Percentiles rank a stretch among this genome's conserved stretches.
phyloP scores from a whole-genome alignment of 2,888 invertebrate genomes.

The Agrochola macilenta region DNA sequence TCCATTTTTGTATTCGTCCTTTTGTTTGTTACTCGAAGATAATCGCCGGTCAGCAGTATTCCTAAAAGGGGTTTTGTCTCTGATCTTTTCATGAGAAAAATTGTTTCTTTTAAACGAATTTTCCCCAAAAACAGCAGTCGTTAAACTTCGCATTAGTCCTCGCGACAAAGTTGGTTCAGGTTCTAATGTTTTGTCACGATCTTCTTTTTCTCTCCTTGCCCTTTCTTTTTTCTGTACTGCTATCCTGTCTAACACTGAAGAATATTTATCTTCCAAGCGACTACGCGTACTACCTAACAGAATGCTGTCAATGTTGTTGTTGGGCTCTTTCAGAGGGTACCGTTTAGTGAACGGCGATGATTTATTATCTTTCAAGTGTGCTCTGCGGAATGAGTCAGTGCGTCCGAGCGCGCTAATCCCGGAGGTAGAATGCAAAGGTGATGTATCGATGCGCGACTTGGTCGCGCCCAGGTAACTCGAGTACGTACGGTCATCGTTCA shows the following conservation, averaged over 20 bases:
- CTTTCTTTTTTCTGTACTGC: constrained; percentile 91
- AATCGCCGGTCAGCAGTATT: constrained; percentile 86
- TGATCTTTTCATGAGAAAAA: constrained; percentile 91
- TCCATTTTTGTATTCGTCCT: constrained; percentile 84
- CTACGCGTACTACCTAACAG: constrained; percentile 91
- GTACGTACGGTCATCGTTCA: constrained; percentile 84
- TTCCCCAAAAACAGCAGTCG: constrained; percentile 93
- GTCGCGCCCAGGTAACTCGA: constrained; percentile 83
- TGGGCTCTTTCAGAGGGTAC: constrained; percentile 87
- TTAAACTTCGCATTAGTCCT: constrained; percentile 93
- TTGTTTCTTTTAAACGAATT: constrained; percentile 88
- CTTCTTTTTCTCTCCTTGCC: constrained; percentile 87
- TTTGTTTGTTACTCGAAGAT: constrained; percentile 82
- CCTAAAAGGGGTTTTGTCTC: constrained; percentile 92
- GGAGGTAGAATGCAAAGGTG: constrained; percentile 84
- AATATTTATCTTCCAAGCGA: constrained; percentile 95
- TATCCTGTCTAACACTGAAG: constrained; percentile 93
- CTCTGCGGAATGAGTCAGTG: constrained; percentile 88
- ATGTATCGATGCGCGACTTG: constrained; percentile 83
- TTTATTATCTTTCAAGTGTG: constrained; percentile 86
- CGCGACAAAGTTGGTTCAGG: constrained; percentile 88
- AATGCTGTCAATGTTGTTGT: constrained; percentile 85
- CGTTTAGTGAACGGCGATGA: constrained; percentile 86
- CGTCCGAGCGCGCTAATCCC: constrained; percentile 83
- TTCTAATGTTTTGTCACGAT: constrained; percentile 93